Evolutionary conservation across 2,888 invertebrate genomes (phyloP).

Genomic region (Pristionchus japonicus): DNA sequence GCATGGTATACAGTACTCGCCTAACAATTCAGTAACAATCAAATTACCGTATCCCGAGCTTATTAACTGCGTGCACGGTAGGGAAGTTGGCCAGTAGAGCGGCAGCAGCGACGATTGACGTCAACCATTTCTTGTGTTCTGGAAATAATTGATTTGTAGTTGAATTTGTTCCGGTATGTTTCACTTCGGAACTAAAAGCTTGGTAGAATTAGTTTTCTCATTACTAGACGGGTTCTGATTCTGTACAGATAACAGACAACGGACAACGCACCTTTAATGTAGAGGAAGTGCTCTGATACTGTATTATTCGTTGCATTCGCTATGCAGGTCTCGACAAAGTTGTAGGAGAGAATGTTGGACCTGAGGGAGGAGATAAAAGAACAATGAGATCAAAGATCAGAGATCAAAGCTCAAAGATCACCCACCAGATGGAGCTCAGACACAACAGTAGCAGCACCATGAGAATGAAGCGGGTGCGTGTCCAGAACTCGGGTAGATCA

Average conservation of each 20-base stretch:
- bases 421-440: constrained; percentile 69
- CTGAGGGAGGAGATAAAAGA: constrained; percentile 47
- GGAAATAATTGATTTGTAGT: too few species aligned
- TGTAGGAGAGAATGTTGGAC: constrained; percentile 74
- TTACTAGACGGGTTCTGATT: too few species aligned
- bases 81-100: constrained; percentile 72
- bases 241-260: too few species aligned
- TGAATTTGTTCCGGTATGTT: neutral
- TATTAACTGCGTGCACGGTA: constrained; percentile 67
- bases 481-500: constrained; percentile 64
- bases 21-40: neutral
- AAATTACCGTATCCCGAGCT: constrained; percentile 24
- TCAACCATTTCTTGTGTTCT: too few species aligned
- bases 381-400: neutral
- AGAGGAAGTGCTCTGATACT: too few species aligned
- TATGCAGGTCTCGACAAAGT: constrained; percentile 72
- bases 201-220: too few species aligned
- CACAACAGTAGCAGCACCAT: constrained; percentile 71
- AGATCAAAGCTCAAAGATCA: constrained; percentile 3
- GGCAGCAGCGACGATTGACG: constrained; percentile 70
- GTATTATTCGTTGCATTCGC: neutral
- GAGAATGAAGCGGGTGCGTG: constrained; percentile 71
- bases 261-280: too few species aligned
- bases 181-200: neutral
- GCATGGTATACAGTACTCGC: too few species aligned